Evolutionary conservation across 2,797 vertebrate species (phyloP), one percentile per base, ranked within the genome.

Genomic region (Cephalopachus bancanus): DNA sequence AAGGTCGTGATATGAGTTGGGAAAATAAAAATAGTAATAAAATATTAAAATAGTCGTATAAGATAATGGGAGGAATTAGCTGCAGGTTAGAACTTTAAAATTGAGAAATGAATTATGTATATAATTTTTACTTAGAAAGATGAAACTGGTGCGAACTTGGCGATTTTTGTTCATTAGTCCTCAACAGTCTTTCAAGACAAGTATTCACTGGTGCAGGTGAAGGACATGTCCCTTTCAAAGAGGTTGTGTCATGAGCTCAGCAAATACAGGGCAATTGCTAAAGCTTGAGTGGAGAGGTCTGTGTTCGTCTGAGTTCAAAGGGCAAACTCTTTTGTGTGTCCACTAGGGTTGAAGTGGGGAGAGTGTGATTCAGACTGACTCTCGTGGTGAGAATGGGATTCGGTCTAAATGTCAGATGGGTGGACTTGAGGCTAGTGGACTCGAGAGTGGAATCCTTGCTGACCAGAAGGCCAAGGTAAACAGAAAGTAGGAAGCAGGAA

Each of bases 401-500:
- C 9, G 10, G 4, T 15, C 1, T 65, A 4, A 9, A 16, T 19
- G 20, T 30, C 20, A 19, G 69, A 12, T 8, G 7, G n/a, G 16
- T 15, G 2, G n/a, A 22, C 2, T 17, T 62, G 69, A 26, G 55
- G 26, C 10, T 49, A 2, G 30, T 69, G 20, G 6, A 4, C 69
- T 51, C 28, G 20, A 65, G 24, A n/a, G 12, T 24, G 19, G 26
- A 51, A 15, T 69, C 11, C 49, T 69, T 76, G 7, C 4, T 19
- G 59, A 24, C 64, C 14, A 2, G 3, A 7, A 24, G 24, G 57
- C 80, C 12, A 51, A 19, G 10, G 26, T 8, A n/a, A 71, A 84
- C 26, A 87, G 88, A 91, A 83, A 53, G 62, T 37, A 67, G 59
- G 72, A 55, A 88, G 20, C 37, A 89, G 72, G 22, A 30, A 67